These are phyloP conservation scores for Ptilorrhoa leucosticta DNA, from an alignment of 2,113 vertebrate genomes.

Conservation along the genomic window DNA sequence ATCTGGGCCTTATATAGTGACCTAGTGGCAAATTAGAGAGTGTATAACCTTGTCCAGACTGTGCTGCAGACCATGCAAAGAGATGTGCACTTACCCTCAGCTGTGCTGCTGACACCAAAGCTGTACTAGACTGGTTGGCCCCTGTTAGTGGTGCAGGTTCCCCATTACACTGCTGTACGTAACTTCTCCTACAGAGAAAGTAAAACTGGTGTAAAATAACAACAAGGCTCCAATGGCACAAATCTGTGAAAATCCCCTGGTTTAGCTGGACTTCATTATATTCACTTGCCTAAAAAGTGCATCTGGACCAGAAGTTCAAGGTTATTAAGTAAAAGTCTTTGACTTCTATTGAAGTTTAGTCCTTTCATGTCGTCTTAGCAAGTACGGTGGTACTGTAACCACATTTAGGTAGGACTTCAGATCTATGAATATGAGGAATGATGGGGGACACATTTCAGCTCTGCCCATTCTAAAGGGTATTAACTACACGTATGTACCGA, in stretches of 20 bases:
- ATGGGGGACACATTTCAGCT: not conserved
- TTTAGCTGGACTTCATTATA: not conserved
- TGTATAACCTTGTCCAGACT: not conserved
- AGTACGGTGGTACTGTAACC: not conserved
- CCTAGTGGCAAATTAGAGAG: not conserved
- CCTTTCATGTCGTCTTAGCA: not conserved
- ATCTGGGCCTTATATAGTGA: not conserved
- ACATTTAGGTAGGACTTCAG: not conserved
- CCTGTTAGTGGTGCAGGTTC: not conserved
- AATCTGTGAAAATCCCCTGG: not conserved
- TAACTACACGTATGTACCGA: rapidly evolving
- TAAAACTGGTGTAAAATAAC: not conserved
- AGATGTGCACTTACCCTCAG: not conserved
- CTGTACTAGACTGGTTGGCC: not conserved
- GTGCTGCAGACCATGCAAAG: not conserved
- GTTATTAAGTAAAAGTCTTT: not conserved
- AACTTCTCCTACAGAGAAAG: not conserved
- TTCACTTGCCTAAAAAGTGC: not conserved
- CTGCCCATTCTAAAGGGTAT: not conserved
- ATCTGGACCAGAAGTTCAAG: not conserved
- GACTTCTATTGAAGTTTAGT: not conserved
- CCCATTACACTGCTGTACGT: rapidly evolving
- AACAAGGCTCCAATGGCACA: not conserved
- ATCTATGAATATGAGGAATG: not conserved
- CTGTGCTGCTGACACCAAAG: not conserved